phyloP scores from a whole-genome alignment of 1,140 invertebrate genomes.

The Drosophila triauraria region DNA sequence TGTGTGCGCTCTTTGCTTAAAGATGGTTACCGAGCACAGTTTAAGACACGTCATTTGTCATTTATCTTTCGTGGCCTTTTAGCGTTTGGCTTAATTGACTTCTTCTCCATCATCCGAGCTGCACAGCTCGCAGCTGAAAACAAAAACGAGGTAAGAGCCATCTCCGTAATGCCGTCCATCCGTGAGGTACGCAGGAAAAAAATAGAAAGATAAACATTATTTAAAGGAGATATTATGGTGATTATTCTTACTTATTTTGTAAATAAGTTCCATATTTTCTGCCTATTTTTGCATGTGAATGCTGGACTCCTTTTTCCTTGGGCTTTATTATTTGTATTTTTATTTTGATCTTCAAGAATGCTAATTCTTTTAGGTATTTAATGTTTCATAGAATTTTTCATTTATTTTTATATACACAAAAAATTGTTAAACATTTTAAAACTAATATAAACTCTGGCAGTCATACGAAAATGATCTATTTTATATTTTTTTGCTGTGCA shows the following conservation, averaged over 20 bases:
- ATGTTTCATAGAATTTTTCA: background rate
- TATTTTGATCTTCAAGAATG: background rate
- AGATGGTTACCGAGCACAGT: slow-evolving; percentile 50
- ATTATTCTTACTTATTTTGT: background rate
- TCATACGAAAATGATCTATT: background rate
- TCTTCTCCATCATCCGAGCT: slow-evolving; percentile 47
- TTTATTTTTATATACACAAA: no score
- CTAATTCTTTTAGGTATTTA: background rate
- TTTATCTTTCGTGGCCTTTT: slow-evolving; percentile 79
- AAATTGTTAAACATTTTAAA: no score
- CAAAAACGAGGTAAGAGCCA: slow-evolving; percentile 18
- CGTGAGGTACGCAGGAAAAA: slow-evolving; percentile 1
- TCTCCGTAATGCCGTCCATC: slow-evolving; percentile 7
- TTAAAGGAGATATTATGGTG: background rate
- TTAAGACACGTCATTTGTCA: slow-evolving; percentile 81
- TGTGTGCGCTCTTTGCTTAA: slow-evolving; percentile 30
- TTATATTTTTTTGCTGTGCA: slow-evolving; percentile 11
- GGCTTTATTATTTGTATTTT: background rate
- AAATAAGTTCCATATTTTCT: background rate
- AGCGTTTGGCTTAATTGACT: slow-evolving; percentile 80
- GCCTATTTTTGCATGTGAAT: background rate
- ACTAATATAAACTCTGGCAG: no score
- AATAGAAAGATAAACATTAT: background rate
- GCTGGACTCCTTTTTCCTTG: background rate
- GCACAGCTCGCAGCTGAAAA: slow-evolving; percentile 25